These are phyloP conservation scores for Piliocolobus tephrosceles DNA, from an alignment of 2,113 vertebrate species.

Conservation along the genomic window DNA sequence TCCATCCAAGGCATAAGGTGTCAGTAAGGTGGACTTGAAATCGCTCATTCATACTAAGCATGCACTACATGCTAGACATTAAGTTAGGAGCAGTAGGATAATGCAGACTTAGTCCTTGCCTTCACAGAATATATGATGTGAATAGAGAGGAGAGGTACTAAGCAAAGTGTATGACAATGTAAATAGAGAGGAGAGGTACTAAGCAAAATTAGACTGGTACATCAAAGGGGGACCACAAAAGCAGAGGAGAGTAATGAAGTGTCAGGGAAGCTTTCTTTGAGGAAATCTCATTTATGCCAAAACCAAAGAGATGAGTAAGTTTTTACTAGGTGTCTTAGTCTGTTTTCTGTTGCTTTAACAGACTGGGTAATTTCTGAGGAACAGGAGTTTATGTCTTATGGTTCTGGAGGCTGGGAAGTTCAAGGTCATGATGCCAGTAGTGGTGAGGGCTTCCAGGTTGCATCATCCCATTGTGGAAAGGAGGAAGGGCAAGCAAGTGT, in stretches of 20 bases:
- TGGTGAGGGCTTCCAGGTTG: background rate
- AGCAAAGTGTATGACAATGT: background rate
- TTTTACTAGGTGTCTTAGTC: background rate
- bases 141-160: background rate
- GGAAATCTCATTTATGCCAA: background rate
- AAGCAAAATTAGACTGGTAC: background rate
- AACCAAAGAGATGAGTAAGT: background rate
- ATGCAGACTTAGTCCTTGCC: background rate
- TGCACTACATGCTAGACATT: background rate
- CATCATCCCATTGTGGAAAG: background rate
- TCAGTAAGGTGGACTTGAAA: background rate
- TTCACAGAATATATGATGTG: background rate
- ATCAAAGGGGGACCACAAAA: background rate
- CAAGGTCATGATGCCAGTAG: background rate
- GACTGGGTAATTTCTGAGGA: background rate
- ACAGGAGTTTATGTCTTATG: background rate
- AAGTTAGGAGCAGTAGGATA: no score
- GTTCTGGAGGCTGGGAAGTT: background rate
- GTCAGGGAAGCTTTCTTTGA: background rate
- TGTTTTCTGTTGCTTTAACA: background rate
- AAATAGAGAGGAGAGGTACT: background rate
- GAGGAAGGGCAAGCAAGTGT: background rate
- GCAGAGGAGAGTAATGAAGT: background rate
- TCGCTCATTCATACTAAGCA: background rate
- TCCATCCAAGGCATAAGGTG: background rate